phyloP scores from a whole-genome alignment of 2,113 vertebrate species.

The Pardalotus punctatus region DNA sequence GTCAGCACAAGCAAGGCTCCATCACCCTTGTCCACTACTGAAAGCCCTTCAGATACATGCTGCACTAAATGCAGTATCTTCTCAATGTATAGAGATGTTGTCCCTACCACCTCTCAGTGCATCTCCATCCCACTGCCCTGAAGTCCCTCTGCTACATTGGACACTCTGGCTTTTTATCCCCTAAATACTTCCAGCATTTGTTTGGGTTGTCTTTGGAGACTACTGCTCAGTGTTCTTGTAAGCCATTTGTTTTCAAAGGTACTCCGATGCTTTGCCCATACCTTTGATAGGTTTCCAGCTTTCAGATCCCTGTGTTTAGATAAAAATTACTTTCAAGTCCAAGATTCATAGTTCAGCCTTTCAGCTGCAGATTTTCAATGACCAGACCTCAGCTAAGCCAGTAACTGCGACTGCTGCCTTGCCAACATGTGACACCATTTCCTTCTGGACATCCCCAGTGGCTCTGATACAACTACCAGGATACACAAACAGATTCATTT shows the following conservation, averaged over 20 bases:
- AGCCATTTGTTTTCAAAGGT: slow-evolving; percentile 23
- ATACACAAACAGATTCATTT: neutral
- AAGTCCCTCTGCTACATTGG: neutral
- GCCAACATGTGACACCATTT: slow-evolving; percentile 5
- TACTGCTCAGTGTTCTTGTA: neutral
- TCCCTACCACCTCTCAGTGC: neutral
- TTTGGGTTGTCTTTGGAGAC: neutral
- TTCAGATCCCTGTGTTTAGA: neutral
- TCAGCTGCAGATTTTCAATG: slow-evolving; percentile 13
- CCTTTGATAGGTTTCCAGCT: slow-evolving; percentile 25
- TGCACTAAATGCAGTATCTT: neutral
- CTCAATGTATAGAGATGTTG: neutral
- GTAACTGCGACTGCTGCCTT: neutral
- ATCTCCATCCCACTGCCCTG: neutral
- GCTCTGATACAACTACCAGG: neutral
- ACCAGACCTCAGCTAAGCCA: slow-evolving; percentile 1
- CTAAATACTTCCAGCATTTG: neutral
- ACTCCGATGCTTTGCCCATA: neutral
- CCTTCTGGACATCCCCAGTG: slow-evolving; percentile 5
- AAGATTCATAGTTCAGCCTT: neutral
- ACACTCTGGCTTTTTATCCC: neutral
- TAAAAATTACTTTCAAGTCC: slow-evolving; percentile 22
- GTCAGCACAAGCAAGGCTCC: neutral
- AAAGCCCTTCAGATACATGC: neutral
- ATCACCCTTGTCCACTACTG: neutral